Evolutionary conservation across 2,797 vertebrate genomes (phyloP), one percentile per base, ranked within the genome.

Genomic region (Enteromius afrohamiltoni): DNA sequence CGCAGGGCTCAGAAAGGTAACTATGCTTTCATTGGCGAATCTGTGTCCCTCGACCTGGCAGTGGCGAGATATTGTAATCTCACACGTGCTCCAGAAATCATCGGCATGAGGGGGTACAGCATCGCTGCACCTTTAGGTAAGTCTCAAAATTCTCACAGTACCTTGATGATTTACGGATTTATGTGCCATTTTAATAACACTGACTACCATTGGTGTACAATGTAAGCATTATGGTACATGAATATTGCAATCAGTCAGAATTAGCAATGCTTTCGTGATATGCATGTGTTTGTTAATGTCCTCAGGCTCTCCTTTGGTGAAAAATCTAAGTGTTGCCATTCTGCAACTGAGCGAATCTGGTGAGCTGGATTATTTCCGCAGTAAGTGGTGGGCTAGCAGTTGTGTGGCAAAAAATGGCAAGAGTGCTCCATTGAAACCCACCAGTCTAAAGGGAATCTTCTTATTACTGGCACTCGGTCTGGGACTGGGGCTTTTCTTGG

Each of bases 1-100:
- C 93, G 93, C 1, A 93, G 90, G 0, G 89, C 95, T 6, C 91
- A 91, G 92, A 93, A 95, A 19, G 96, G 95, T 0, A 95, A 94
- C 88, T 98, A 95, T 0, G 96, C 96, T 83, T 97, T 97, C 89
- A 97, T 98, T 0, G 97, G 96, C 0, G 97, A 98, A 85, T 94
- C 95, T 0, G 93, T 94, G 84, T 96, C 95, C 2, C 91, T 97
- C 83, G 96, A 97, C 83, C 86, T 96, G 26, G 93, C 92, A 0
- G 95, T 92, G 3, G 95, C 95, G 2, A 93, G 92, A 31, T 88
- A 96, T 91, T 98, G 97, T 82, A 91, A 94, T 14, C 84, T 98
- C 81, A 91, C 89, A 62, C 91, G 95, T 1, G 91, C 94, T 2
- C 91, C 94, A 0, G 95, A 96, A 13, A 85, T 96, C 21, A 90